Evolutionary conservation across 2,113 vertebrate genomes (phyloP).

Genomic region (Enhydra lutris): DNA sequence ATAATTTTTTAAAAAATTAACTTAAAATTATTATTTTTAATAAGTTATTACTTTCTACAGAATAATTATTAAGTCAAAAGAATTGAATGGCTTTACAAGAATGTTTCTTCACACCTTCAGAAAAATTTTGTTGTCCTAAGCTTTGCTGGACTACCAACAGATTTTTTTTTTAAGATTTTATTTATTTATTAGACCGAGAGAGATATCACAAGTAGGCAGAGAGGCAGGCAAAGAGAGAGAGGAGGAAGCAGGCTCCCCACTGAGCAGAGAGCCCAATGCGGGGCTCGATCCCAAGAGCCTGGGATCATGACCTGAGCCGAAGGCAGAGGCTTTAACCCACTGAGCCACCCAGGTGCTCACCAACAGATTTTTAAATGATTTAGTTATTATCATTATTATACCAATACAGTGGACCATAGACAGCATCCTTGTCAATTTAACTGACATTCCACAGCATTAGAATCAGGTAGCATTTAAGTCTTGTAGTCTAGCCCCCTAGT

Average conservation of each 20-base stretch:
- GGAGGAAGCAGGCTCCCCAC: too few relatives aligned
- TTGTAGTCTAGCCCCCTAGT: not conserved
- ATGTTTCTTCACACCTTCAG: not conserved
- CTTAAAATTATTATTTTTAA: not conserved
- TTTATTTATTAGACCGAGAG: too few relatives aligned
- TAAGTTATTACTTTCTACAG: not conserved
- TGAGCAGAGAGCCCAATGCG: too few relatives aligned
- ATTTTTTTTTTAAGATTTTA: not conserved
- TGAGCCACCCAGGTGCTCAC: too few relatives aligned
- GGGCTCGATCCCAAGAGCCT: too few relatives aligned
- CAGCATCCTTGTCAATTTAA: not conserved
- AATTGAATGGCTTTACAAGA: slow-evolving; percentile 25
- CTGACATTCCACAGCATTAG: not conserved
- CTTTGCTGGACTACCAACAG: not conserved
- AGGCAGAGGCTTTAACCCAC: too few relatives aligned
- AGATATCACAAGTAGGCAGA: too few relatives aligned
- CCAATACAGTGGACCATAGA: not conserved
- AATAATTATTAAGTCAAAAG: slow-evolving; percentile 28
- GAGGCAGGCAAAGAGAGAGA: too few relatives aligned
- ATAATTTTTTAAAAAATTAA: not conserved
- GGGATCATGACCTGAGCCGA: too few relatives aligned
- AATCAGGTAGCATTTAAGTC: not conserved
- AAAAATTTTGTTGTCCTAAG: not conserved
- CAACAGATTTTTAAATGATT: slow-evolving; percentile 27
- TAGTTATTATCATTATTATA: not conserved